Base-by-base conservation (phyloP, 2,888 invertebrate genomes). In the Ashinkailepas kermadecensis region DNA sequence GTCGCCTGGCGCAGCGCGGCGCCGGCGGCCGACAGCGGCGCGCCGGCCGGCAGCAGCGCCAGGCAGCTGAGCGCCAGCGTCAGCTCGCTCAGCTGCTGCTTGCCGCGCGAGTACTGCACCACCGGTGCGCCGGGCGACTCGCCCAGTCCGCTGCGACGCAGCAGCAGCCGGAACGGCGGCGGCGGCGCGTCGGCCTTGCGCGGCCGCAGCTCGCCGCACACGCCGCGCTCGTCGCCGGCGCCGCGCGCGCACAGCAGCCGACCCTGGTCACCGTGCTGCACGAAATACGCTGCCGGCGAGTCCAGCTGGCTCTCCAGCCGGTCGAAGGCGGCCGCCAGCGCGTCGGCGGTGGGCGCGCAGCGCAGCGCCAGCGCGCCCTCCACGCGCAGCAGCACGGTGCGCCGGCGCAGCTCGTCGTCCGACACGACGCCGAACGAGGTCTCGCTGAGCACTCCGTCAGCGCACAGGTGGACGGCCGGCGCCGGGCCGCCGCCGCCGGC, bases 1-100 rank as follows among this genome's bases (percentile, higher is more conserved):
- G 58, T n/a, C 56, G 78, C n/a, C 78, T 78, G 57, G 12, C n/a
- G n/a, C 18, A 78, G 78, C 11, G 78, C 78, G 23, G 78, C 78
- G 78, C n/a, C 57, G 21, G 78, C 78, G 18, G 57, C n/a, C 23
- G 78, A 12, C 13, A 78, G 58, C 58, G 78, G 57, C 2, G 78
- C 78, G 10, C 9, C n/a, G 10, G n/a, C 57, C 57, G 23, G 21
- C 78, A 78, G 56, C 78, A 78, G 18, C 56, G 78, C 78, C 56
- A 78, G 21, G n/a, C 78, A 78, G 39, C 54, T 39, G 15, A 70
- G 15, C 57, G 56, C 57, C 56, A 78, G n/a, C 58, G 57, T 56
- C 12, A 78, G n/a, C n/a, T 23, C 11, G 12, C 13, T n/a, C 56
- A 56, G 78, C 57, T n/a, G n/a, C 23, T 56, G 78, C 6, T n/a